phyloP scores from a whole-genome alignment of 2,113 vertebrate genomes.

The Crocuta crocuta region DNA sequence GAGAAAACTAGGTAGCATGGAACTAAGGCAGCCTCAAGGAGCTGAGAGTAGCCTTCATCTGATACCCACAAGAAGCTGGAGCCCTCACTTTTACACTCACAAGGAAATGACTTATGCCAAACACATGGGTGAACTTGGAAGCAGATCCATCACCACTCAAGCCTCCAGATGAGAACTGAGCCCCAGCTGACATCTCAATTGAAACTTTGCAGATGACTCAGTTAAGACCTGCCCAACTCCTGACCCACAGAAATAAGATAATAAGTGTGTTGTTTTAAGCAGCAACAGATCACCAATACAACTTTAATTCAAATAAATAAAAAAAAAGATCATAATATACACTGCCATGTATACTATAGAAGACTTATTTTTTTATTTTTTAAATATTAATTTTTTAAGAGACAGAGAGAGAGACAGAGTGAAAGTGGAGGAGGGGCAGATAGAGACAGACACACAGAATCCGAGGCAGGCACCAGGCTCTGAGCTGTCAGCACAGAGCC shows the following conservation, averaged over 20 bases:
- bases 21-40: neutral
- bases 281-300: neutral
- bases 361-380: conserved; percentile 44
- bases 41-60: neutral
- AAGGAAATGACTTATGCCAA: conserved; percentile 11
- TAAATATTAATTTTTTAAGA: no score
- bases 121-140: neutral
- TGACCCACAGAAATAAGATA: neutral
- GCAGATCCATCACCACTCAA: neutral
- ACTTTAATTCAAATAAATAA: neutral
- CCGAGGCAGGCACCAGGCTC: no score
- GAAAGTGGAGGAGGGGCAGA: no score
- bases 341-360: neutral
- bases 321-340: neutral
- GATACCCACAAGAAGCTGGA: neutral
- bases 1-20: neutral
- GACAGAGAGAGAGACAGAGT: no score
- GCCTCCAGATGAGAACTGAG: neutral
- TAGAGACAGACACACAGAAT: no score
- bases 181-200: neutral
- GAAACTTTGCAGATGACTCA: neutral
- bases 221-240: neutral
- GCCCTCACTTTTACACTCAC: neutral
- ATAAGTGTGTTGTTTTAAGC: neutral
- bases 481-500: no score